Base-by-base conservation (phyloP, 2,113 vertebrate genomes). In the Myrmecobius fasciatus region DNA sequence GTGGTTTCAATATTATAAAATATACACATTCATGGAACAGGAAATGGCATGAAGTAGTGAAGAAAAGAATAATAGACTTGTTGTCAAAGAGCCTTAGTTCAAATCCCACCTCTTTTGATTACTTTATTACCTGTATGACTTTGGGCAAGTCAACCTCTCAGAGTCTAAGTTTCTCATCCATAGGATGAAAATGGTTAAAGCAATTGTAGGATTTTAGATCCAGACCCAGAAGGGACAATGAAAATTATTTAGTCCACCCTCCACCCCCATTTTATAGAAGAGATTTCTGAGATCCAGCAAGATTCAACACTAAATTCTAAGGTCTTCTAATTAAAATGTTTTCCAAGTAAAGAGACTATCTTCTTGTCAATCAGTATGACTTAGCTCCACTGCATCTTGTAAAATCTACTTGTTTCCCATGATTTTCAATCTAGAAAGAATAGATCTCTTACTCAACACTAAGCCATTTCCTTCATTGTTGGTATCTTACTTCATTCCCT, bases 1-100 rank as follows among this genome's bases (percentile, higher is more conserved):
- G 95, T 96, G 67, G 97, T 97, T 98, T 98, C 49, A 93, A 93
- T 91, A 22, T 96, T 92, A 52, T 92, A 96, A 96, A 94, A 49
- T 54, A 0, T 83, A 90, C 95, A 92, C 93, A 54, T 90, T 98
- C 96, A 92, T 43, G 67, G n/a, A 83, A 43, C 67, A 83, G 67
- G 67, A 83, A 83, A 43, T 83, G 17, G 22, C n/a, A 22, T 83
- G 67, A 7, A 20, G 31, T 43, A 83, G 67, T 43, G 20, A 83
- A 83, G 20, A 83, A 43, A 43, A 83, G 14, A 83, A 43, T 20
- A 43, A 22, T 83, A 7, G 20, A n/a, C n/a, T n/a, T 43, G n/a
- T 6, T 43, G 20, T 43, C 67, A 43, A 83, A 83, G 17, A 83
- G 36, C 60, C 60, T 75, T 36, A 75, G n/a, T 83, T 83, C 67